phyloP scores from a whole-genome alignment of 1,140 invertebrate species.

The Camponotus floridanus region DNA sequence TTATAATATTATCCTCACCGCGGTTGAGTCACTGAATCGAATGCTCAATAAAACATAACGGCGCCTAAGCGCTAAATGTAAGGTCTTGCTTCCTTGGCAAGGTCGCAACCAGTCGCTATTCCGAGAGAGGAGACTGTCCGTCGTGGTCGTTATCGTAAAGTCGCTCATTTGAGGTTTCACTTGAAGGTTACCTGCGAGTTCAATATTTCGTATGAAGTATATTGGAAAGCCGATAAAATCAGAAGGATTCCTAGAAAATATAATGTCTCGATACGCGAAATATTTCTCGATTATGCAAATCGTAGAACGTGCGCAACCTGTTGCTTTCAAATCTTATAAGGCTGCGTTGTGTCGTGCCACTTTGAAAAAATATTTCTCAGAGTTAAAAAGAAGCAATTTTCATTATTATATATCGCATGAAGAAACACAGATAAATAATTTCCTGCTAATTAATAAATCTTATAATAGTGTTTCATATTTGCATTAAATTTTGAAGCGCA shows the following conservation, averaged over 20 bases:
- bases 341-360: background rate
- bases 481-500: background rate
- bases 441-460: background rate
- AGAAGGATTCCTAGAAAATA: constrained; percentile 52
- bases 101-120: constrained; percentile 2
- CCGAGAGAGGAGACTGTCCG: background rate
- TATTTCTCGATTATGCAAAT: constrained; percentile 52
- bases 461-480: background rate
- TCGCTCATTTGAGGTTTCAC: background rate
- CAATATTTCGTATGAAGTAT: background rate
- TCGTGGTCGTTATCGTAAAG: constrained; percentile 20
- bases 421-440: background rate
- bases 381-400: background rate
- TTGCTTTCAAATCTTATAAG: constrained; percentile 2
- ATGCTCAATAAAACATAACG: constrained; percentile 51
- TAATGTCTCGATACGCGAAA: background rate
- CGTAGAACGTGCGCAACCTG: constrained; percentile 1
- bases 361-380: background rate
- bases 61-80: constrained; percentile 22
- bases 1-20: background rate
- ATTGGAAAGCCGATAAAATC: background rate
- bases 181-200: background rate
- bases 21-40: constrained; percentile 34
- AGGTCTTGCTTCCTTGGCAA: constrained; percentile 33
- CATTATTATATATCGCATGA: background rate